Base-by-base conservation (phyloP, 2,113 vertebrate species). In the Romanogobio albipinnatus region DNA sequence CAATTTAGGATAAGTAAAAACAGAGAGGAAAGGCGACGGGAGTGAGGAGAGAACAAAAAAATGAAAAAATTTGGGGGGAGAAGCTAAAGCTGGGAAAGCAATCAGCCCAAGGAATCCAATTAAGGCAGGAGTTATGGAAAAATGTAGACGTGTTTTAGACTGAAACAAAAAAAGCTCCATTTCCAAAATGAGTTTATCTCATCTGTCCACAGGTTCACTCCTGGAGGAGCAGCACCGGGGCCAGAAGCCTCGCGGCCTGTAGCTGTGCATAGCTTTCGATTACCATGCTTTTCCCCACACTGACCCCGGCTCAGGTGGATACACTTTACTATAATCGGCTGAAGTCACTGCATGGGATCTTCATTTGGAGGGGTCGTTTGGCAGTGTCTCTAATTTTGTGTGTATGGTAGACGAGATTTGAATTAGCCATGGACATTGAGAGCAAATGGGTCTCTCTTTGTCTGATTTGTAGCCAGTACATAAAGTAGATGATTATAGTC, bases 31-130 rank as follows among this genome's bases (percentile, higher is more conserved):
- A 73, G 10, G 33, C 24, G 9, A 64, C 13, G 7, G 64, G 83
- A 62, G 64, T 56, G 29, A n/a, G 39, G 76, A 36, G 9, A 83
- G 56, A 29, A 59, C 68, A 24, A 76, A 85, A 85, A 85, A 86
- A 84, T 59, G 80, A 76, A 74, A 86, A 84, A n/a, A 79, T 39
- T 47, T 45, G 9, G 73, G 81, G 56, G 39, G 78, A 84, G 83
- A 87, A 83, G 80, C 59, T 45, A 75, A 84, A 58, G 77, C 91
- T 93, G 93, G 89, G 82, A 92, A 92, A 91, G 89, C 83, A 78
- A 93, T 93, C 89, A 92, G 43, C 82, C 84, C 70, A 88, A 80
- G 82, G 85, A 90, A 89, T 91, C 88, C 90, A 92, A 90, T 92
- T 91, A 92, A 84, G 79, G 87, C 80, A 75, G 56, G 85, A 90